These are phyloP conservation scores for Tetramorium bicarinatum DNA, from an alignment of 2,888 invertebrate genomes.

Conservation along the genomic window DNA sequence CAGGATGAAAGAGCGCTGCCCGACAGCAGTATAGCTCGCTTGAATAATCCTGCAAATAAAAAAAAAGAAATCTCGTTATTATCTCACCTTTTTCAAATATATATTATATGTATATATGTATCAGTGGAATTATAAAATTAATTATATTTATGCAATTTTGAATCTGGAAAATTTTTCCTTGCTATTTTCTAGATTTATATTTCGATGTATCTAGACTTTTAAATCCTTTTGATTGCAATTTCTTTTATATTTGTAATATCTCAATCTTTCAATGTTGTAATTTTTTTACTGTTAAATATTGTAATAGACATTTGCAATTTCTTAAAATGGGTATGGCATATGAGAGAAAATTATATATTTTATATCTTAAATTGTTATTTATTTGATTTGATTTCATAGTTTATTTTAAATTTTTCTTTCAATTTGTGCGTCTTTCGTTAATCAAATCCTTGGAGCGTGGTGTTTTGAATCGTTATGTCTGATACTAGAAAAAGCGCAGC, in stretches of 20 bases:
- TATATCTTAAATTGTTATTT: too few species aligned
- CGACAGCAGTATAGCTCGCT: slow-evolving; percentile 94
- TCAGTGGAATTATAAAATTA: neutral
- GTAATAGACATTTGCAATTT: neutral
- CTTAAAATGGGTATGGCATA: neutral
- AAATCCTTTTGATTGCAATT: neutral
- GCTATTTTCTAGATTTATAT: neutral
- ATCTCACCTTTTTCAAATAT: neutral
- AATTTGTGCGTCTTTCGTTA: neutral
- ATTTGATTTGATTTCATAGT: neutral
- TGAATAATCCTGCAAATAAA: slow-evolving; percentile 91
- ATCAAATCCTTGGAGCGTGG: neutral
- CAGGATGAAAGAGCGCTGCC: slow-evolving; percentile 96
- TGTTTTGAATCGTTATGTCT: neutral
- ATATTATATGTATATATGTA: neutral
- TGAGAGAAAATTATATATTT: neutral
- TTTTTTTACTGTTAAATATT: slow-evolving; percentile 4
- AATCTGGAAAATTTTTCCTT: neutral
- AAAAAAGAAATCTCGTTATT: neutral
- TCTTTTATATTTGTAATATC: neutral
- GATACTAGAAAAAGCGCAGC: neutral
- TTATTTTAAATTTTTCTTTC: too few species aligned
- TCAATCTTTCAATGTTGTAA: neutral
- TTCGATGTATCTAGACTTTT: neutral
- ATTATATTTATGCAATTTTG: neutral